These are phyloP conservation scores for Dexiosoma caninum DNA, from an alignment of 2,888 invertebrate genomes.

Conservation along the genomic window DNA sequence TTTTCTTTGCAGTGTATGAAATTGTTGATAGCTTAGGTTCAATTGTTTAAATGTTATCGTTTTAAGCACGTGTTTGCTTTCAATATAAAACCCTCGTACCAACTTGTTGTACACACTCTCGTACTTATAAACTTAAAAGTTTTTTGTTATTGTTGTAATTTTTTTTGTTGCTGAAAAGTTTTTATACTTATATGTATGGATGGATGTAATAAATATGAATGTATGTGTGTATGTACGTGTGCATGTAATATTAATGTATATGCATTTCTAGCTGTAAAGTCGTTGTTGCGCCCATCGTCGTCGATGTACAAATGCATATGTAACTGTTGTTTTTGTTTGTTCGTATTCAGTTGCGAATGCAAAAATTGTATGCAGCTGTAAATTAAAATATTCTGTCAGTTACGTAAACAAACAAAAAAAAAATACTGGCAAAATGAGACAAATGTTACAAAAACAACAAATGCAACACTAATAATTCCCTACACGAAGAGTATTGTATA, in stretches of 20 bases:
- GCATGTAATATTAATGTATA: not conserved
- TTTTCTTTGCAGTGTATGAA: constrained; percentile 20
- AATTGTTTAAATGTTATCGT: constrained; percentile 52
- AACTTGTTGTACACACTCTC: constrained; percentile 2
- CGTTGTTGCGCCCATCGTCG: not conserved
- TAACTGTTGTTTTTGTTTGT: not conserved
- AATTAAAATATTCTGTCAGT: constrained; percentile 59
- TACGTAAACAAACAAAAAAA: constrained; percentile 32
- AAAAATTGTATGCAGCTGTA: constrained; percentile 59
- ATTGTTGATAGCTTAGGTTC: constrained; percentile 26
- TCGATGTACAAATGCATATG: too few relatives aligned
- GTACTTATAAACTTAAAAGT: not conserved
- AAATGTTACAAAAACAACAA: constrained; percentile 35
- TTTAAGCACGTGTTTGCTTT: constrained; percentile 64
- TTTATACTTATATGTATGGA: not conserved
- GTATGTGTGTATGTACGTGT: not conserved
- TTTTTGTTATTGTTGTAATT: not conserved
- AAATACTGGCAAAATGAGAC: constrained; percentile 46
- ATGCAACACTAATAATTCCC: not conserved
- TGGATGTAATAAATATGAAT: not conserved
- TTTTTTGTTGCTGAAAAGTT: not conserved
- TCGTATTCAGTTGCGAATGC: constrained; percentile 39
- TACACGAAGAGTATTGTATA: too few relatives aligned
- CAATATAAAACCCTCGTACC: constrained; percentile 51
- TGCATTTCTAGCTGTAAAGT: constrained; percentile 36